phyloP scores from a whole-genome alignment of 2,113 vertebrate species.

The Scolopax mira region DNA sequence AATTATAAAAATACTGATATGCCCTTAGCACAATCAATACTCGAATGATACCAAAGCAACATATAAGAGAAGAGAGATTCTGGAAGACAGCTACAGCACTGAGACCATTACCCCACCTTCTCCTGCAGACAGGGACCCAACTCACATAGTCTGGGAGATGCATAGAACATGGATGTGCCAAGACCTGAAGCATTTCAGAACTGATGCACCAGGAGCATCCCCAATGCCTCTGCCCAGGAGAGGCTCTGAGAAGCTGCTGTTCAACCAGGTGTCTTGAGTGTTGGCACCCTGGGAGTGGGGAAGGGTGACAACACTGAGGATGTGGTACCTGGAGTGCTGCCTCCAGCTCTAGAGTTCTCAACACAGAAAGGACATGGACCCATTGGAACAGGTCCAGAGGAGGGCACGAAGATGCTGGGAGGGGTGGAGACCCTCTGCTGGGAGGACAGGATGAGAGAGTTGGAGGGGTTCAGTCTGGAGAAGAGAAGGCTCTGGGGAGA shows the following conservation, averaged over 20 bases:
- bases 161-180: not conserved
- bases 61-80: not conserved
- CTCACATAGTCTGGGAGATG: accelerated
- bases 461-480: too few species aligned
- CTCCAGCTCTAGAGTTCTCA: too few species aligned
- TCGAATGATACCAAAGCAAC: not conserved
- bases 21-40: not conserved
- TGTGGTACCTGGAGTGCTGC: too few species aligned
- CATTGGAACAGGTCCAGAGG: too few species aligned
- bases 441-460: too few species aligned
- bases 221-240: too few species aligned
- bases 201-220: not conserved
- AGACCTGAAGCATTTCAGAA: not conserved
- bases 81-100: not conserved
- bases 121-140: not conserved
- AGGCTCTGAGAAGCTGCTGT: not conserved
- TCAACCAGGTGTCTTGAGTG: accelerated
- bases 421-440: too few species aligned
- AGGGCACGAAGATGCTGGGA: too few species aligned
- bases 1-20: not conserved
- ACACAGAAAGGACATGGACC: too few species aligned
- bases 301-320: not conserved
- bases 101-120: not conserved
- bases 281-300: not conserved
- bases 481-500: too few species aligned